phyloP scores from a whole-genome alignment of 2,797 vertebrate species.

The Dicrostonyx torquatus region DNA sequence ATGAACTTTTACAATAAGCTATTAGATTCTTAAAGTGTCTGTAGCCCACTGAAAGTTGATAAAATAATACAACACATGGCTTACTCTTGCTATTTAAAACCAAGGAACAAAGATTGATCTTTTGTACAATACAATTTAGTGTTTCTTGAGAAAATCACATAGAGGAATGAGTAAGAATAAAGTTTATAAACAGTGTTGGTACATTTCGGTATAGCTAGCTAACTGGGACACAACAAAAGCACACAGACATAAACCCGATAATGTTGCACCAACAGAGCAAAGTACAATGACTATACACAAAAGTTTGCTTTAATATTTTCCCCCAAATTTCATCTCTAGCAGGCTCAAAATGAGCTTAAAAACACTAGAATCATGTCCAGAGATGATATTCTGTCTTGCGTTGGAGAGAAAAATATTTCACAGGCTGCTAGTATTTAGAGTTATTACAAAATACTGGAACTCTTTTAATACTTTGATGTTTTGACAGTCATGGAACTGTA shows the following conservation, averaged over 20 bases:
- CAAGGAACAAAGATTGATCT: slow-evolving; percentile 48
- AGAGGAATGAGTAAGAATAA: slow-evolving; percentile 33
- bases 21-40: slow-evolving; percentile 45
- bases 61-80: background rate
- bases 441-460: slow-evolving; percentile 75
- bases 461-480: slow-evolving; percentile 71
- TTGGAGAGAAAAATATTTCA: slow-evolving; percentile 57
- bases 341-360: slow-evolving; percentile 36
- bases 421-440: slow-evolving; percentile 37
- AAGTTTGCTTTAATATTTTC: slow-evolving; percentile 13
- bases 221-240: slow-evolving; percentile 31
- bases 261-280: slow-evolving; percentile 16
- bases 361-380: slow-evolving; percentile 6
- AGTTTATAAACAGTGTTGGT: background rate
- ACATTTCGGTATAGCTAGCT: background rate
- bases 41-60: slow-evolving; percentile 23
- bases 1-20: slow-evolving; percentile 55
- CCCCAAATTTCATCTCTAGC: background rate
- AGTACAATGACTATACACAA: slow-evolving; percentile 11
- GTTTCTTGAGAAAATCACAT: slow-evolving; percentile 22
- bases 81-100: slow-evolving; percentile 35
- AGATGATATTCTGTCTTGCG: background rate
- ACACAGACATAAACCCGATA: background rate
- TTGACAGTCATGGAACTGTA: slow-evolving; percentile 73
- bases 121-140: slow-evolving; percentile 62